Base-by-base conservation (phyloP, 2,113 vertebrate genomes). In the Todiramphus chloris region DNA sequence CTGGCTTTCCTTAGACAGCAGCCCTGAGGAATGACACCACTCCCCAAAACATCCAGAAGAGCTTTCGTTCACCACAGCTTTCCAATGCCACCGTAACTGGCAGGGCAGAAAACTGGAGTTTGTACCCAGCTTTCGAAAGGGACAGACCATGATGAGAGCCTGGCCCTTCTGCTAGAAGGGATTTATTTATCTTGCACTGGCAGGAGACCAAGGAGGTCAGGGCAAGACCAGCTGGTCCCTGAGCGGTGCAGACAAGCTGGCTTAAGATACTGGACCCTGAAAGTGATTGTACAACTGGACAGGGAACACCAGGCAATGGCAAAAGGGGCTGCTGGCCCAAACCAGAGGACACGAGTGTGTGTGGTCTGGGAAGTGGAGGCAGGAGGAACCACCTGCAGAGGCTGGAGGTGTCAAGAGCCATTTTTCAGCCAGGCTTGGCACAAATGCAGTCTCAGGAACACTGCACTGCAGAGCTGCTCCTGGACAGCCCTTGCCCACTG, bases 141-240 rank as follows among this genome's bases (percentile, higher is more conserved):
- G 85, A 68, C 70, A 97, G 92, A 18, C 82, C 28, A 95, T 1
- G 7, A 53, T 0, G 0, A 46, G 13, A 25, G 87, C 80, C 92
- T 41, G 92, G 53, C 93, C 97, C 97, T 98, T 97, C 95, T 98
- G 97, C 92, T 89, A 96, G 93, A 90, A 76, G 97, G 89, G 93
- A 48, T 85, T 96, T 17, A 41, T 97, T 96, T 17, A 41, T 97
- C 82, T 97, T 28, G 97, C 94, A 97, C 95, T 83, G 86, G 21
- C 86, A 92, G 79, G 86, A 97, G 95, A 95, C 93, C 94, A 68
- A 77, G 95, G 25, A 90, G 95, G 94, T 73, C 96, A 89, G 72
- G 62, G 44, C 20, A 84, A 76, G 95, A 93, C 97, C 94, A 97
- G 66, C 92, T 66, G 68, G 97, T 94, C 96, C 97, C 58, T 94